These are phyloP conservation scores for Macrobrachium rosenbergii DNA, from an alignment of 1,140 invertebrate species.

Conservation along the genomic window DNA sequence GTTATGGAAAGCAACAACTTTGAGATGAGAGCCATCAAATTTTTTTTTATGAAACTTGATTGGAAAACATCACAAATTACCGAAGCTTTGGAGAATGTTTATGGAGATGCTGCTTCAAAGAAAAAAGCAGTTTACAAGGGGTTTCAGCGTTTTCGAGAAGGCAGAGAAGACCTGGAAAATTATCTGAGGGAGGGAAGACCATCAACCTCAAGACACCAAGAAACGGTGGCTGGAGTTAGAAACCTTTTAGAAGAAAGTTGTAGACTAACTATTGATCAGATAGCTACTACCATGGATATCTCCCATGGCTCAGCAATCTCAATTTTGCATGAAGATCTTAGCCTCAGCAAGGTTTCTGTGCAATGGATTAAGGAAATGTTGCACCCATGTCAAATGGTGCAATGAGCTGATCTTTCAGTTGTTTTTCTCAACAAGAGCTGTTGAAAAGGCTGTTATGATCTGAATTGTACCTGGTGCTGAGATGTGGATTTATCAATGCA, in stretches of 20 bases:
- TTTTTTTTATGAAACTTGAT: neutral
- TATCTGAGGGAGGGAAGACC: neutral
- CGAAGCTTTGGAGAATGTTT: neutral
- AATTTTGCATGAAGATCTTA: neutral
- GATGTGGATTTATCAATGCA: neutral
- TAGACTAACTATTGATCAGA: neutral
- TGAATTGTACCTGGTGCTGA: neutral
- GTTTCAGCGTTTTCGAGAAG: neutral
- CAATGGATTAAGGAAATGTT: neutral
- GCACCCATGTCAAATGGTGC: too few relatives aligned
- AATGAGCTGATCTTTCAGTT: too few relatives aligned
- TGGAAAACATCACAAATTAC: neutral
- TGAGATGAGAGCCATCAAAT: neutral
- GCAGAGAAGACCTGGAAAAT: neutral
- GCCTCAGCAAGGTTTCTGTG: neutral
- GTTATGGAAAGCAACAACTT: neutral
- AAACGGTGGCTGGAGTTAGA: neutral
- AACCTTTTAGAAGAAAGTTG: neutral
- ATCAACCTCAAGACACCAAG: neutral
- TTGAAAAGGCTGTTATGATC: too few relatives aligned
- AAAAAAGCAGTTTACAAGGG: neutral
- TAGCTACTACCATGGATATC: neutral
- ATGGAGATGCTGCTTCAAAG: neutral
- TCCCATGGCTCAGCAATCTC: neutral
- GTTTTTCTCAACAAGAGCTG: too few relatives aligned